Conservation (phyloP, 2,888 invertebrate species). For the Metallyticus violacea region DNA sequence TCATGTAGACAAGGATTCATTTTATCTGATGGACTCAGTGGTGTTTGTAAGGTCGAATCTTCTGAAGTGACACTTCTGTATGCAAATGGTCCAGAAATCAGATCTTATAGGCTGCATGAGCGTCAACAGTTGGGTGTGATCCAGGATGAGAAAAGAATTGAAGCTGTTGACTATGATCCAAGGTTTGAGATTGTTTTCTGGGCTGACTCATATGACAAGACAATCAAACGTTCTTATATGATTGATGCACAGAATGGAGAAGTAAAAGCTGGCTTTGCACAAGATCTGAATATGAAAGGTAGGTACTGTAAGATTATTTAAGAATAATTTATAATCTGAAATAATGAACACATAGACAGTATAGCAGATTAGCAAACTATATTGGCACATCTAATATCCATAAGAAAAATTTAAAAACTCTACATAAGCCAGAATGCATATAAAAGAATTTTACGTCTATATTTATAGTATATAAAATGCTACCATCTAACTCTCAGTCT, state of each 20-base stretch:
- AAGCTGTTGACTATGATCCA: conserved; percentile 88
- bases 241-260: conserved; percentile 73
- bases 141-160: conserved; percentile 81
- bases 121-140: conserved; percentile 64
- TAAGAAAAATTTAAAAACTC: no score
- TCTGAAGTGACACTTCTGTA: conserved; percentile 67
- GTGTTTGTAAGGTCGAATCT: conserved; percentile 73
- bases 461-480: no score
- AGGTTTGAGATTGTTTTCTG: conserved; percentile 85
- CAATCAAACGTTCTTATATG: conserved; percentile 89
- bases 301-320: conserved; percentile 27
- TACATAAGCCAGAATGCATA: no score
- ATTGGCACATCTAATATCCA: no score
- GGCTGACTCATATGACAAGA: conserved; percentile 89
- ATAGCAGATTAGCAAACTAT: no score
- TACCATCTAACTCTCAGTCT: no score
- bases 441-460: no score
- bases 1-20: conserved; percentile 80
- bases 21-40: conserved; percentile 71
- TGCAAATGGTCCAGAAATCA: conserved; percentile 83
- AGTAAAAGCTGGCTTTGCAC: conserved; percentile 74
- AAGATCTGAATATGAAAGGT: conserved; percentile 77
- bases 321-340: no score
- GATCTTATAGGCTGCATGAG: conserved; percentile 62
- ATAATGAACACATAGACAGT: no score